phyloP scores from a whole-genome alignment of 2,888 invertebrate genomes.

The Acleris cristana region DNA sequence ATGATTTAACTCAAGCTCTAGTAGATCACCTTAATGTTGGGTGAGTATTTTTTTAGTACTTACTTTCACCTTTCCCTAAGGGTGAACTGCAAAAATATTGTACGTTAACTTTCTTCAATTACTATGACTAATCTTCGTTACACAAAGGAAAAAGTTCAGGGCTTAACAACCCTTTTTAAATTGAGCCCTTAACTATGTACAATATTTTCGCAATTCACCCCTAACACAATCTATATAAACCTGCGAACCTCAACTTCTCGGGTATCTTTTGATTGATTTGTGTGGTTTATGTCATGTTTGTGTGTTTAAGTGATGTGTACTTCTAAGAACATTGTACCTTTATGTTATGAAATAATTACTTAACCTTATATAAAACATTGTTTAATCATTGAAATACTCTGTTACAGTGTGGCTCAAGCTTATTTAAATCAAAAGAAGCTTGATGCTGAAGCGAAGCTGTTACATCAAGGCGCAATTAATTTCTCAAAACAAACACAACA shows the following conservation, averaged over 20 bases:
- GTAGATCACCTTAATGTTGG: conserved; percentile 99
- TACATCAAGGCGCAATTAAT: conserved; percentile 96
- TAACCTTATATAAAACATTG: background rate
- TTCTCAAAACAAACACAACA: conserved; percentile 98
- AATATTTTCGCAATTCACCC: no score
- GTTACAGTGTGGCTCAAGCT: conserved; percentile 96
- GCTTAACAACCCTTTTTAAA: no score
- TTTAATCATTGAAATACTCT: conserved; percentile 5
- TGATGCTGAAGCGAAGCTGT: conserved; percentile 97
- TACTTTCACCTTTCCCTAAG: background rate
- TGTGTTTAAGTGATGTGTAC: no score
- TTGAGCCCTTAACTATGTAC: no score
- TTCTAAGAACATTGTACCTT: no score
- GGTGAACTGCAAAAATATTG: no score
- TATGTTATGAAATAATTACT: no score
- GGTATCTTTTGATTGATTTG: background rate
- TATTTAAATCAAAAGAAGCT: conserved; percentile 98
- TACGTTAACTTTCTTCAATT: no score
- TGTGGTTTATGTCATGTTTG: no score
- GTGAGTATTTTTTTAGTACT: conserved; percentile 79
- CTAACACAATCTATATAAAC: no score
- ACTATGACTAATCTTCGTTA: no score
- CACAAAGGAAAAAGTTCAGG: no score
- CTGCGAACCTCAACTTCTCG: background rate
- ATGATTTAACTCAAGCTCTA: conserved; percentile 95